Base-by-base conservation (phyloP, 2,888 invertebrate genomes). In the Drosophila setosimentum region DNA sequence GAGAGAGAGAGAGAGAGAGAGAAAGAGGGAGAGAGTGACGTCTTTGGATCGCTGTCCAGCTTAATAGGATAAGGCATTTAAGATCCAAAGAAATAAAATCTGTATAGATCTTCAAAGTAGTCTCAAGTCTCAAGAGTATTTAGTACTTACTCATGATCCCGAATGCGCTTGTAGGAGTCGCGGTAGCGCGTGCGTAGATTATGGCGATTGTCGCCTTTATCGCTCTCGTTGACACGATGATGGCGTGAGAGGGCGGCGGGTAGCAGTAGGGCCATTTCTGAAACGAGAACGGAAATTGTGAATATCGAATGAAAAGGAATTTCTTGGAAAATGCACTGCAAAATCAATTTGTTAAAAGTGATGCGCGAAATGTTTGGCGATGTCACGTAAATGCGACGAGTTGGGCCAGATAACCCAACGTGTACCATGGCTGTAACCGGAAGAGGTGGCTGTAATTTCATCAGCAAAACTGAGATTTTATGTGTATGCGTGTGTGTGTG, bases 221-320 rank as follows among this genome's bases (percentile, higher is more conserved):
- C 96, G 62, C 96, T 96, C 69, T 96, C 96, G 92, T 97, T 97
- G 63, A 95, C 95, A 88, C 96, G 96, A 61, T 96, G 95, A 91
- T 95, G 96, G 81, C 95, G 95, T 16, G 97, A 96, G 82, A 97
- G 93, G 6, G 95, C 95, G 0, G 97, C 97, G 0, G 98, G 97
- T 67, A 98, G 94, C 57, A 98, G 94, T 93, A 97, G 95, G 0
- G 97, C 97, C 76, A 96, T 96, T 94, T 97, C 97, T 95, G 94
- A n/a, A 94, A 94, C 85, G 83, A 91, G 79, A 89, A 50, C 18
- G 42, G 16, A 29, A 3, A 37, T 35, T 29, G 29, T 45, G 21
- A 30, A 55, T 10, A 24, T 13, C 53, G n/a, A 5, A 18, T 29
- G 4, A 13, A 13, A 2, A 4, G 37, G 27, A 35, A 32, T 42